Evolutionary conservation across 2,797 vertebrate genomes (phyloP).

Genomic region (Scolopax rusticola): DNA sequence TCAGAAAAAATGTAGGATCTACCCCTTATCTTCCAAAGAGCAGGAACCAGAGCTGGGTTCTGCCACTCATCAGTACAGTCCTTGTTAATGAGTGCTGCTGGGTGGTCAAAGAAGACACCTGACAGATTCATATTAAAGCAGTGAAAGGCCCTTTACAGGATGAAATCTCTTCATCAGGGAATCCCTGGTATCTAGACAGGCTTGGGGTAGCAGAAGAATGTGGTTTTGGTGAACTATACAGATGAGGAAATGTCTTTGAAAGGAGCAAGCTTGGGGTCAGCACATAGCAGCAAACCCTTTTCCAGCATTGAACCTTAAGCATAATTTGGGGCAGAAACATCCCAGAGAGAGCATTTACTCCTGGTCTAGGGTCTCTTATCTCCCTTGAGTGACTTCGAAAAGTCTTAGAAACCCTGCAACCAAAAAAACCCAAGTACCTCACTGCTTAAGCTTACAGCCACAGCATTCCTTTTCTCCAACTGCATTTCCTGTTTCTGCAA

Average conservation of each 20-base stretch:
- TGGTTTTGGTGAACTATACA: background rate
- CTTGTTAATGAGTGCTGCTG: background rate
- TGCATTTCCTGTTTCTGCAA: background rate
- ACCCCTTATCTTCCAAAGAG: background rate
- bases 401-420: background rate
- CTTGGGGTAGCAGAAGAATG: rapidly evolving
- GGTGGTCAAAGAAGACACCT: background rate
- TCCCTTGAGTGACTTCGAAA: background rate
- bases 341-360: background rate
- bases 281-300: background rate
- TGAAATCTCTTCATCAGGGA: background rate
- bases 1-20: background rate
- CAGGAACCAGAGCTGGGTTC: background rate
- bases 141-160: background rate
- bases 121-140: background rate
- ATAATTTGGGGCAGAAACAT: background rate
- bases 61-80: background rate
- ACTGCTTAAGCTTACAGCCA: background rate
- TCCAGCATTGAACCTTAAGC: background rate
- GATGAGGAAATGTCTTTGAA: background rate
- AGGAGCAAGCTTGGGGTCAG: background rate
- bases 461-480: background rate
- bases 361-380: background rate
- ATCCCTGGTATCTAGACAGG: background rate
- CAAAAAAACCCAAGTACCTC: background rate